Conservation (phyloP, 92 coral and sea anemone genomes). For the Parazoanthus atlanticus region DNA sequence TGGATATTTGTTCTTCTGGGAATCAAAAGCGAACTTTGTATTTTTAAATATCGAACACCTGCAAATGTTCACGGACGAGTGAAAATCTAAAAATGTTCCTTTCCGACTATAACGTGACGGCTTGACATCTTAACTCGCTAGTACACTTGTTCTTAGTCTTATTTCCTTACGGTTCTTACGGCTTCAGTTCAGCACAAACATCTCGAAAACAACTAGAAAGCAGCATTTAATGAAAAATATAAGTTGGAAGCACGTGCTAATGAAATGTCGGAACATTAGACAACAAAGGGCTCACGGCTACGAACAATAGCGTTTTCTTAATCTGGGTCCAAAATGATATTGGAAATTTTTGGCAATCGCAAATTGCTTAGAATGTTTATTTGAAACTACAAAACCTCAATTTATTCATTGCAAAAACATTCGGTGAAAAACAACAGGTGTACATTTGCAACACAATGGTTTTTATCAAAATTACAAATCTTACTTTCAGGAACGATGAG, state of each 20-base stretch:
- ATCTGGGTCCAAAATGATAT: constrained; percentile 6
- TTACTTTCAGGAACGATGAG: constrained; percentile 17
- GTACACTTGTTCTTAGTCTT: not conserved
- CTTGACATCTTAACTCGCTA: not conserved
- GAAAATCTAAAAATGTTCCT: not conserved
- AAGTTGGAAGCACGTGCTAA: constrained; percentile 15
- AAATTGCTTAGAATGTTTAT: not conserved
- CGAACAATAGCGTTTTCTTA: constrained; percentile 6
- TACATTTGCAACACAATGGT: constrained; percentile 64
- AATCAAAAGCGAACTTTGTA: not conserved
- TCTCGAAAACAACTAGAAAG: not conserved
- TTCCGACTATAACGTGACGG: not conserved
- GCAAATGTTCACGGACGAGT: not conserved
- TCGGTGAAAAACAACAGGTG: constrained; percentile 55
- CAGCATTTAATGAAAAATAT: not conserved
- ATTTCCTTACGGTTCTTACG: not conserved
- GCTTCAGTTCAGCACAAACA: not conserved
- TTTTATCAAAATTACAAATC: constrained; percentile 7
- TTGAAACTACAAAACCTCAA: not conserved
- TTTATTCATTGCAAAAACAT: constrained; percentile 33
- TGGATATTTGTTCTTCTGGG: not conserved
- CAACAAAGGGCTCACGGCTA: not conserved
- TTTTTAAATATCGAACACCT: not conserved
- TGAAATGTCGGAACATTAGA: not conserved
- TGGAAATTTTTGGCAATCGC: not conserved